Percentiles rank a stretch among this genome's conserved stretches.
These are phyloP conservation scores for Sialis lutaria DNA, from an alignment of 2,888 invertebrate species.

Conservation along the genomic window DNA sequence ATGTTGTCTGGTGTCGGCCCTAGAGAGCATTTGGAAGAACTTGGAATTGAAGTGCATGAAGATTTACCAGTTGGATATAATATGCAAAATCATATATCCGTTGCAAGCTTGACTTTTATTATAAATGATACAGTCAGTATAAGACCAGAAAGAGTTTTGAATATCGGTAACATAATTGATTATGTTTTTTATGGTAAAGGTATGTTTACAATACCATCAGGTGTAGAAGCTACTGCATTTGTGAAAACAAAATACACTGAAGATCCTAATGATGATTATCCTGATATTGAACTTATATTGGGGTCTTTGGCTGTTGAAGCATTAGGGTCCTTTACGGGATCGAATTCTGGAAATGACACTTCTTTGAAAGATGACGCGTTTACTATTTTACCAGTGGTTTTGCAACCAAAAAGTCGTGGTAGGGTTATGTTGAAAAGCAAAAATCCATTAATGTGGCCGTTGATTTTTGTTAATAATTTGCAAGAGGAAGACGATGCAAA, in stretches of 20 bases:
- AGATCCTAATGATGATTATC: constrained; percentile 31
- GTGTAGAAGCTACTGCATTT: constrained; percentile 61
- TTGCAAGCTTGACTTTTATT: constrained; percentile 53
- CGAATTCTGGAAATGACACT: no score
- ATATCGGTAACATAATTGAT: constrained; percentile 37
- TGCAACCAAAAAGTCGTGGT: constrained; percentile 60
- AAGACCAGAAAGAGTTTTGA: constrained; percentile 32
- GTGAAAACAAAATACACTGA: constrained; percentile 41
- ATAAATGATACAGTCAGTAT: constrained; percentile 51
- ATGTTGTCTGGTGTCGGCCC: constrained; percentile 76
- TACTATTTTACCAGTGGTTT: constrained; percentile 52
- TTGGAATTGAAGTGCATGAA: constrained; percentile 41
- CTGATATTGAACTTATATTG: constrained; percentile 67
- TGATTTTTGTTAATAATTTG: constrained; percentile 70
- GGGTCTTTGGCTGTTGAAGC: constrained; percentile 53
- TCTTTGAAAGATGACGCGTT: constrained; percentile 39
- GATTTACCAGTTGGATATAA: constrained; percentile 65
- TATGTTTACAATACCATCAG: constrained; percentile 59
- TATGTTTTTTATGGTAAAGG: constrained; percentile 45
- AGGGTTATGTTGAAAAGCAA: constrained; percentile 48
- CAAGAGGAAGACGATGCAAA: constrained; percentile 49
- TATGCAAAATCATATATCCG: constrained; percentile 63
- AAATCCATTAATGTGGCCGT: constrained; percentile 59
- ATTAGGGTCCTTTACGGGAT: background rate
- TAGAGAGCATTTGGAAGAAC: constrained; percentile 33